A percentile compares a stretch with the other conserved stretches of the same genome.
These are phyloP conservation scores for Whitmania pigra DNA, from an alignment of 1,140 invertebrate species.

Conservation along the genomic window DNA sequence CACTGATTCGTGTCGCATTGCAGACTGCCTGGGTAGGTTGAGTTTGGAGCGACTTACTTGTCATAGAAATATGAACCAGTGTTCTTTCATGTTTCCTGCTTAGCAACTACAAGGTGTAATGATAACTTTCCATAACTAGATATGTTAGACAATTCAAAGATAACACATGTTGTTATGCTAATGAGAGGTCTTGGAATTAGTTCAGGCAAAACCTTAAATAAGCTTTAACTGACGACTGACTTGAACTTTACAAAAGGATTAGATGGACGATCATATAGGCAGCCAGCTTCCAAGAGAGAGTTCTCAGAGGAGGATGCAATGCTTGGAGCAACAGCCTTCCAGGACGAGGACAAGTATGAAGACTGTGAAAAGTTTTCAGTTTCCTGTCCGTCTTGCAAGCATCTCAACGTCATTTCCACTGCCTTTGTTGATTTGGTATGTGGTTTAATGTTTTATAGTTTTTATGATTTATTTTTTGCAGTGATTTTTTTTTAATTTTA, in stretches of 20 bases:
- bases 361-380: constrained; percentile 51
- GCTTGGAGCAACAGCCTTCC: constrained; percentile 42
- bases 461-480: not conserved
- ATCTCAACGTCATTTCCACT: constrained; percentile 41
- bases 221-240: constrained; percentile 37
- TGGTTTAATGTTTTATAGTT: not conserved
- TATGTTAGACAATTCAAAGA: too few species aligned
- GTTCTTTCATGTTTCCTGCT: too few species aligned
- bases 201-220: not conserved
- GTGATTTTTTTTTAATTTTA: not conserved
- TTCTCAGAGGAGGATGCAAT: constrained; percentile 43
- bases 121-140: too few species aligned
- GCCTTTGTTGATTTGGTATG: not conserved
- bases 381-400: constrained; percentile 42
- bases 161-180: constrained; percentile 9
- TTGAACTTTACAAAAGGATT: constrained; percentile 43
- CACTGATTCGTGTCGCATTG: constrained; percentile 74
- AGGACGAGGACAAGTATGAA: constrained; percentile 60
- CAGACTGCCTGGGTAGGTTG: constrained; percentile 64
- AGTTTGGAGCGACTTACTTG: too few species aligned
- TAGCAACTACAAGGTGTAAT: too few species aligned
- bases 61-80: too few species aligned
- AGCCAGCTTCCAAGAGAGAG: constrained; percentile 41
- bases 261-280: constrained; percentile 21
- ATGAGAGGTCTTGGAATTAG: not conserved